Percentiles rank a stretch among this genome's conserved stretches.
Evolutionary conservation across 2,797 vertebrate species (phyloP).

Genomic region (Pseudochromis fuscus): DNA sequence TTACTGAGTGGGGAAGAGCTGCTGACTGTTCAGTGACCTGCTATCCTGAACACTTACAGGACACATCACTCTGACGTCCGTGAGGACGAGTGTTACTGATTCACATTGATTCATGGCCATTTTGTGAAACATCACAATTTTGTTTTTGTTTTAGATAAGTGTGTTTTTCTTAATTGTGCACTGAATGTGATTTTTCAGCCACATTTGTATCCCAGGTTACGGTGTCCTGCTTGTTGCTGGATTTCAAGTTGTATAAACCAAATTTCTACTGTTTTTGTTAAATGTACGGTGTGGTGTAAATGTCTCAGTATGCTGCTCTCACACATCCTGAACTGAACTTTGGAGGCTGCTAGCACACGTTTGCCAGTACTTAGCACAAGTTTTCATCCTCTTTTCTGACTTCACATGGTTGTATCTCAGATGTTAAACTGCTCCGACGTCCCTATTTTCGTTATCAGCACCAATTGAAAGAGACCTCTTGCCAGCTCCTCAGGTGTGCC

Average conservation of each 20-base stretch:
- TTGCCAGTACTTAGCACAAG: conserved; percentile 26
- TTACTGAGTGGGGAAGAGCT: conserved; percentile 43
- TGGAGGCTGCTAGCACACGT: conserved; percentile 55
- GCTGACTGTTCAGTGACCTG: conserved; percentile 60
- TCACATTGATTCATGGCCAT: conserved; percentile 46
- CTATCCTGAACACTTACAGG: conserved; percentile 28
- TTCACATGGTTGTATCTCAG: conserved; percentile 31
- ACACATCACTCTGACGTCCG: conserved; percentile 30
- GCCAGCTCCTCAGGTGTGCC: conserved; percentile 68
- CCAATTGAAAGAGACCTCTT: conserved; percentile 50
- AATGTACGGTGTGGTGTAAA: conserved; percentile 61
- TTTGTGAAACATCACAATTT: conserved; percentile 43
- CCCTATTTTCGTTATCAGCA: conserved; percentile 50
- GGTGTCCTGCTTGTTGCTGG: conserved; percentile 45
- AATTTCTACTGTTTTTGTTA: conserved; percentile 60
- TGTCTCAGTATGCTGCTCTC: conserved; percentile 56
- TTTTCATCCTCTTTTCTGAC: conserved; percentile 21
- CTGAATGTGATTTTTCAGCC: conserved; percentile 51
- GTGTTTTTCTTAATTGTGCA: conserved; percentile 34
- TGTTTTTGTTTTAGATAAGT: conserved; percentile 2
- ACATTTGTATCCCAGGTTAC: conserved; percentile 37
- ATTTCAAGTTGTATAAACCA: conserved; percentile 40
- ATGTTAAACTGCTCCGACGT: conserved; percentile 41
- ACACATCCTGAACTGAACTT: conserved; percentile 39
- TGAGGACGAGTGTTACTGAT: conserved; percentile 40